Percentiles rank a stretch among this genome's conserved stretches.
Conservation (phyloP, 92 coral and sea anemone species). For the Galaxea fascicularis region DNA sequence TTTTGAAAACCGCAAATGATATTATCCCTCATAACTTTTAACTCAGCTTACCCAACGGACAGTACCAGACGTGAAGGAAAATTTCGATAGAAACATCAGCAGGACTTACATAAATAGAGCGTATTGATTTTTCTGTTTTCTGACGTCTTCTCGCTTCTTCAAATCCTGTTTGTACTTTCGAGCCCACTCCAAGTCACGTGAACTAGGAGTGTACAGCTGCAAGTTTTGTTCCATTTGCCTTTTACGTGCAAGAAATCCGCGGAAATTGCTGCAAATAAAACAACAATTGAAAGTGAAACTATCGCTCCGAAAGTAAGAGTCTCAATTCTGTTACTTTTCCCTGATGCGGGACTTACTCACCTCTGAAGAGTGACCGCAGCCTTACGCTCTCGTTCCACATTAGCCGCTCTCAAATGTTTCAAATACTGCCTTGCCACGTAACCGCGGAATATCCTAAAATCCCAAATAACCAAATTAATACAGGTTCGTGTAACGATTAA, state of each 20-base stretch:
- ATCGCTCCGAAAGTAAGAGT: no score
- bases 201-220: constrained; percentile 76
- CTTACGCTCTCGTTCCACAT: constrained; percentile 84
- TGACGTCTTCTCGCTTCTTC: constrained; percentile 76
- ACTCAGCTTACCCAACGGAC: background rate
- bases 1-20: background rate
- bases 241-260: constrained; percentile 95
- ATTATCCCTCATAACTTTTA: background rate
- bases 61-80: background rate
- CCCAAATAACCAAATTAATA: background rate
- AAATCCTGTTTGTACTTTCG: constrained; percentile 89
- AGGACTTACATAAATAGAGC: constrained; percentile 78
- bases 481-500: background rate
- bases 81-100: background rate
- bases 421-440: constrained; percentile 92
- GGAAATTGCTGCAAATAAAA: constrained; percentile 76
- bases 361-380: constrained; percentile 95
- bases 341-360: constrained; percentile 25
- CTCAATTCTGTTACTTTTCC: background rate
- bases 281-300: no score
- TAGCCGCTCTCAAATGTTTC: constrained; percentile 59
- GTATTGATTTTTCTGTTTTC: constrained; percentile 86
- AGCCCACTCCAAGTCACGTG: constrained; percentile 95
- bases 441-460: constrained; percentile 91
- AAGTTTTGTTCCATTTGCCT: constrained; percentile 76